phyloP scores from a whole-genome alignment of 2,888 invertebrate species.

The Tenthredo mesomela region DNA sequence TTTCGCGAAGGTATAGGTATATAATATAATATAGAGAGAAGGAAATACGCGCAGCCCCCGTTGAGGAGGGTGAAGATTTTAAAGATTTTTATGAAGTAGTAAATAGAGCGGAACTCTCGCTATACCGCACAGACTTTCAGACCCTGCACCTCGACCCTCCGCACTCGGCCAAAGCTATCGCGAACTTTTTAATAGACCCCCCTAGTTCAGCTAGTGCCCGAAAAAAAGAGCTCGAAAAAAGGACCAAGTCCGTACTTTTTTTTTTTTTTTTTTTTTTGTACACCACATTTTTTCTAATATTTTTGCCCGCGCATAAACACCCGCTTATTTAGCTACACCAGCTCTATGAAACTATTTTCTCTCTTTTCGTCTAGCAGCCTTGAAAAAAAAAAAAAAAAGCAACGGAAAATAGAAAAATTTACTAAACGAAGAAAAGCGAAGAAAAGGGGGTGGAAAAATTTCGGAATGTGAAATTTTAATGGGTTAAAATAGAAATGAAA shows the following conservation, averaged over 20 bases:
- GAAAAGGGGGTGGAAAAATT: background rate
- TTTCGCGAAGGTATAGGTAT: background rate
- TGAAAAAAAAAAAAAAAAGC: too few species aligned
- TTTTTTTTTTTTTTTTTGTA: background rate
- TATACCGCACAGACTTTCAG: conserved; percentile 52
- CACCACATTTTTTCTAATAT: too few species aligned
- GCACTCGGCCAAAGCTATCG: conserved; percentile 61
- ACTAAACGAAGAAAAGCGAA: too few species aligned
- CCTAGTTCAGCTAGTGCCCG: background rate
- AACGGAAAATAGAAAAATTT: too few species aligned
- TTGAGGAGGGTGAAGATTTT: conserved; percentile 58
- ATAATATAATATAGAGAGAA: too few species aligned
- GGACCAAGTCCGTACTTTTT: background rate
- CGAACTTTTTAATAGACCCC: conserved; percentile 71
- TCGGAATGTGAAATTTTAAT: background rate
- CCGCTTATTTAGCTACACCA: background rate
- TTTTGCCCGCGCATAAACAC: background rate
- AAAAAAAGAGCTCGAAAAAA: background rate
- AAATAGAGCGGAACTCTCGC: conserved; percentile 61
- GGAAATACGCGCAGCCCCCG: too few species aligned
- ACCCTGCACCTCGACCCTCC: conserved; percentile 15
- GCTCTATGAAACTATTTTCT: background rate
- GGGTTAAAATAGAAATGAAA: background rate
- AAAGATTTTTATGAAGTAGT: conserved; percentile 67
- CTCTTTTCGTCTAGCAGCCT: background rate